These are phyloP conservation scores for Quadriops clusia DNA, from an alignment of 2,888 invertebrate species.

Conservation along the genomic window DNA sequence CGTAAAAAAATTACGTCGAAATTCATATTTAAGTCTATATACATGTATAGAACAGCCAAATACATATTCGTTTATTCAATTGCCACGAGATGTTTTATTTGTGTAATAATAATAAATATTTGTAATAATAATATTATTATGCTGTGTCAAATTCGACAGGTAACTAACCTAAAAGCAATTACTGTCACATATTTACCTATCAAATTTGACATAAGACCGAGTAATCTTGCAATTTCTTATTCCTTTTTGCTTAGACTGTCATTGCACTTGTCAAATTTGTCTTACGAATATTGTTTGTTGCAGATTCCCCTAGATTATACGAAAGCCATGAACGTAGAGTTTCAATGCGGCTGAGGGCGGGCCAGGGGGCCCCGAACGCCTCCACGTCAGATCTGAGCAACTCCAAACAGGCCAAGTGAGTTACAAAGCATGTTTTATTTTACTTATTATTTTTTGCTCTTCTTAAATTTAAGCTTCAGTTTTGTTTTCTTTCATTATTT, in stretches of 20 bases:
- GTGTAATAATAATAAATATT: too few species aligned
- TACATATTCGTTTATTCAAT: too few species aligned
- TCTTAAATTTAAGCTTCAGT: constrained; percentile 3
- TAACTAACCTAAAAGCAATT: too few species aligned
- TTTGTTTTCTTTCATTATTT: constrained; percentile 5
- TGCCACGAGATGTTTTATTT: too few species aligned
- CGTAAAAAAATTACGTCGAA: too few species aligned
- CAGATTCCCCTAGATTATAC: constrained; percentile 33
- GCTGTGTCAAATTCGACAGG: too few species aligned
- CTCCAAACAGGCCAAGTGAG: constrained; percentile 41
- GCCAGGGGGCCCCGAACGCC: constrained; percentile 33
- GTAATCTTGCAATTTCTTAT: too few species aligned
- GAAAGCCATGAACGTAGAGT: constrained; percentile 34
- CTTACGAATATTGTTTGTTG: constrained; percentile 12
- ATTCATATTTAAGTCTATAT: too few species aligned
- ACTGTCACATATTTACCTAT: too few species aligned
- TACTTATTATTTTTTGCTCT: not conserved
- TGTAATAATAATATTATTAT: too few species aligned
- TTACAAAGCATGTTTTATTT: constrained; percentile 17
- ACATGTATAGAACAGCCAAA: too few species aligned
- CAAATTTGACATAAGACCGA: too few species aligned
- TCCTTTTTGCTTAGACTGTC: not conserved
- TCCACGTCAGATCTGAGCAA: constrained; percentile 38
- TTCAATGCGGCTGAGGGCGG: constrained; percentile 34
- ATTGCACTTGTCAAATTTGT: not conserved